Evolutionary conservation across 2,888 invertebrate species (phyloP).

Genomic region (Carterocephalus palaemon): DNA sequence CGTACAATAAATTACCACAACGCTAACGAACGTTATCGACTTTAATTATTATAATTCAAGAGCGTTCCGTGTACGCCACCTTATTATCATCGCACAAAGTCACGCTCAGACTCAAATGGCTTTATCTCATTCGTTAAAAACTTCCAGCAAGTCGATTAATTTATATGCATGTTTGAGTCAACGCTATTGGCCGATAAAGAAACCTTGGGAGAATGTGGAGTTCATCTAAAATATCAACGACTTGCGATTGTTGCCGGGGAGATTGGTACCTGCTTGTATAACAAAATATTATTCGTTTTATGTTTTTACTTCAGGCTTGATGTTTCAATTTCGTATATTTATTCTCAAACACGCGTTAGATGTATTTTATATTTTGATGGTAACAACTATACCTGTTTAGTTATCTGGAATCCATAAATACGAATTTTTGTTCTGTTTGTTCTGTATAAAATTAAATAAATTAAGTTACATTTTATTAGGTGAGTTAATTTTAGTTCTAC

Average conservation of each 20-base stretch:
- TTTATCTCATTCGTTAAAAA: conserved; percentile 33
- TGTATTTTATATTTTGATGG: too few species aligned
- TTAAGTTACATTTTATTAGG: too few species aligned
- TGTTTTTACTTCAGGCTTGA: too few species aligned
- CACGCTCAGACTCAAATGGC: conserved; percentile 31
- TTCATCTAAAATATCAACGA: conserved; percentile 22
- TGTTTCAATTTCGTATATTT: too few species aligned
- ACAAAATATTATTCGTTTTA: background rate
- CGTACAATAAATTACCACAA: background rate
- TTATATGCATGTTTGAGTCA: conserved; percentile 19
- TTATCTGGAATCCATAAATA: too few species aligned
- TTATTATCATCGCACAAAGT: conserved; percentile 32
- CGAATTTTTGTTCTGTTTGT: too few species aligned
- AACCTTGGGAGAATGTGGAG: conserved; percentile 31
- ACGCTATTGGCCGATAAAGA: conserved; percentile 30
- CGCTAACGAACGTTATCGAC: too few species aligned
- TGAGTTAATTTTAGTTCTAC: too few species aligned
- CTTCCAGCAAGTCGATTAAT: conserved; percentile 21
- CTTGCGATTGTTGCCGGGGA: conserved; percentile 16
- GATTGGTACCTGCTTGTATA: conserved; percentile 9
- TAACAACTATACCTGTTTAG: too few species aligned
- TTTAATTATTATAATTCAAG: background rate
- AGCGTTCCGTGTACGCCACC: conserved; percentile 5
- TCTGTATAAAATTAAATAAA: too few species aligned
- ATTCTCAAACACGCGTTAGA: too few species aligned